These are phyloP conservation scores for Gila robusta DNA, from an alignment of 2,797 vertebrate species.

Conservation along the genomic window DNA sequence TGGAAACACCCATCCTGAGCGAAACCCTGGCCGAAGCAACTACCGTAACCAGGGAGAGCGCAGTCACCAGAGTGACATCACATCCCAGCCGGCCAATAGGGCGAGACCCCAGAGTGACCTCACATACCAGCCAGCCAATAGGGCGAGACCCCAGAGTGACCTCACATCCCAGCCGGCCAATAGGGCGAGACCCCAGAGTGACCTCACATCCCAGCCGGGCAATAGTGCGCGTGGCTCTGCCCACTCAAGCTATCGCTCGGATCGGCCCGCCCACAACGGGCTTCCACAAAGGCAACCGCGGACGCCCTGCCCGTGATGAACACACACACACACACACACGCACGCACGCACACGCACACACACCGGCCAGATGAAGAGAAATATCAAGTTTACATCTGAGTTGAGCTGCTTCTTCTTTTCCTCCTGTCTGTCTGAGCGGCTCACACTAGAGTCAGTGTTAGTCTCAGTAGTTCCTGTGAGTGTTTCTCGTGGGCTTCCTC, in stretches of 20 bases:
- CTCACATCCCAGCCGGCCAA: slow-evolving; percentile 44
- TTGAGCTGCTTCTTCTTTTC: slow-evolving; percentile 75
- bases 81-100: slow-evolving; percentile 54
- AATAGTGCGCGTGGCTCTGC: slow-evolving; percentile 67
- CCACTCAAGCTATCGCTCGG: slow-evolving; percentile 70
- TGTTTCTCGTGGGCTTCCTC: slow-evolving; percentile 24
- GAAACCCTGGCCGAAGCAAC: slow-evolving; percentile 74
- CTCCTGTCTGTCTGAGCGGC: slow-evolving; percentile 48
- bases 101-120: neutral
- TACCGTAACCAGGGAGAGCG: slow-evolving; percentile 68
- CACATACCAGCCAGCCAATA: slow-evolving; percentile 50
- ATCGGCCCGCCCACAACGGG: slow-evolving; percentile 77
- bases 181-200: slow-evolving; percentile 36
- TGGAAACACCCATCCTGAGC: slow-evolving; percentile 76
- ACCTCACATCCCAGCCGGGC: slow-evolving; percentile 57
- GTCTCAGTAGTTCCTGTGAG: slow-evolving; percentile 10
- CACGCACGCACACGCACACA: slow-evolving; percentile 63
- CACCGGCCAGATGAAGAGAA: slow-evolving; percentile 79
- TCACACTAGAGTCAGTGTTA: slow-evolving; percentile 34
- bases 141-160: slow-evolving; percentile 18
- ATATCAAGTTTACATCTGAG: slow-evolving; percentile 84
- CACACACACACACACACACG: slow-evolving; percentile 66
- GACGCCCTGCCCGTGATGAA: slow-evolving; percentile 79
- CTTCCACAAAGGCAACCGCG: slow-evolving; percentile 88
- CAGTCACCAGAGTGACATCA: slow-evolving; percentile 26